These are phyloP conservation scores for Drosophila guanche DNA, from an alignment of 1,140 invertebrate genomes.

Conservation along the genomic window DNA sequence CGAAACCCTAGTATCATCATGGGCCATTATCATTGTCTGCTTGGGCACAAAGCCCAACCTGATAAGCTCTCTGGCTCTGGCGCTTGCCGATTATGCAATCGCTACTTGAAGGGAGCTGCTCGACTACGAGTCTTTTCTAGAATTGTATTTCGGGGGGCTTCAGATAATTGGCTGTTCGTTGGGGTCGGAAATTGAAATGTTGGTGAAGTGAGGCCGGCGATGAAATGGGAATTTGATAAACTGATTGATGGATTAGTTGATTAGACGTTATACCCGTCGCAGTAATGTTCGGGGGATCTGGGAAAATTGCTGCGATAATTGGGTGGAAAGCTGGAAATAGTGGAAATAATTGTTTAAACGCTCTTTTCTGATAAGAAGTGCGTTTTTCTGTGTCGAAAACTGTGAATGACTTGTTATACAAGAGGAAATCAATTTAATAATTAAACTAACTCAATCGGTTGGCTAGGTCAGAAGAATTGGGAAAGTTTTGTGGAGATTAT, in stretches of 20 bases:
- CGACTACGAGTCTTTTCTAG: slow-evolving; percentile 26
- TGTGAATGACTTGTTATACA: slow-evolving; percentile 42
- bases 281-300: slow-evolving; percentile 28
- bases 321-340: slow-evolving; percentile 65
- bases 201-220: slow-evolving; percentile 62
- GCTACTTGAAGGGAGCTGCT: slow-evolving; percentile 28
- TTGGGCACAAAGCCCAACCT: slow-evolving; percentile 35
- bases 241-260: slow-evolving; percentile 54
- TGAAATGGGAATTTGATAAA: slow-evolving; percentile 46
- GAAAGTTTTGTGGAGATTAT: not conserved
- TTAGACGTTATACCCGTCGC: slow-evolving; percentile 31
- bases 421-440: slow-evolving; percentile 63
- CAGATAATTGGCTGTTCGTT: slow-evolving; percentile 47
- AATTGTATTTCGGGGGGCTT: slow-evolving; percentile 49
- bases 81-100: slow-evolving; percentile 61
- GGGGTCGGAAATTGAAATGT: slow-evolving; percentile 65
- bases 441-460: slow-evolving; percentile 16
- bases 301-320: slow-evolving; percentile 59
- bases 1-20: slow-evolving; percentile 62
- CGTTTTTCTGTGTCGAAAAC: slow-evolving; percentile 6
- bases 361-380: slow-evolving; percentile 46
- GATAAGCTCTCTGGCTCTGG: slow-evolving; percentile 48
- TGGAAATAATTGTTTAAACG: slow-evolving; percentile 64
- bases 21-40: slow-evolving; percentile 55
- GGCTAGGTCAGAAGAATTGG: not conserved